Base-by-base conservation (phyloP, 2,797 vertebrate genomes). In the Anas bernieri region DNA sequence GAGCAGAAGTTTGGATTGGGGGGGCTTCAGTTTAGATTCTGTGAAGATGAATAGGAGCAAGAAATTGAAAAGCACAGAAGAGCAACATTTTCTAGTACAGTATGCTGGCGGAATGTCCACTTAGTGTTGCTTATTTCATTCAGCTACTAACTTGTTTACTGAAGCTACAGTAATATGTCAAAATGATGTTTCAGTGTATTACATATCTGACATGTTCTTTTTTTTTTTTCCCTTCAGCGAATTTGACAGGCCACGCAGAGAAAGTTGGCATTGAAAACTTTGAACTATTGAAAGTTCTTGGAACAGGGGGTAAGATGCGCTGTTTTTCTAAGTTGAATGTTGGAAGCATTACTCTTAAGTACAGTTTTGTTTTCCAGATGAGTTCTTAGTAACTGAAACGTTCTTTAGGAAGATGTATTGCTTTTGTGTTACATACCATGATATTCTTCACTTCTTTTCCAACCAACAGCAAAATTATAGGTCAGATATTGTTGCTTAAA, bases 211-310 rank as follows among this genome's bases (percentile, higher is more conserved):
- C 2, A 1, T 79, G 17, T 50, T 6, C 58, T 45, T 41, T 41
- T 88, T 41, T 41, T 41, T 84, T 52, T 91, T 62, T 89, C 18
- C 35, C 75, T 94, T 61, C 97, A 99, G 99, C 99, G 90, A 99
- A 99, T 97, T 97, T 99, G 97, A 99, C 99, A 20, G 99, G 99
- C 95, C 98, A 99, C 61, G 98, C 99, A 59, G 99, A 99, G 98
- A 98, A 99, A 89, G 99, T 99, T 95, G 99, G 99, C 93, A 99
- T 99, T 92, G 99, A 99, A 98, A 99, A 99, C 97, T 99, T 99
- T 91, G 99, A 99, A 97, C 98, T 99, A 7, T 97, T 99, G 79
- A 99, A 99, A 96, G 99, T 99, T 83, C 98, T 99, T 89, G 99
- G 99, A 97, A 99, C 99, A 81, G 99, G 99, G 98, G 99, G 99